A percentile compares a stretch with the other conserved stretches of the same genome.
Conservation (phyloP, 2,888 invertebrate species). For the Tuberolachnus salignus region DNA sequence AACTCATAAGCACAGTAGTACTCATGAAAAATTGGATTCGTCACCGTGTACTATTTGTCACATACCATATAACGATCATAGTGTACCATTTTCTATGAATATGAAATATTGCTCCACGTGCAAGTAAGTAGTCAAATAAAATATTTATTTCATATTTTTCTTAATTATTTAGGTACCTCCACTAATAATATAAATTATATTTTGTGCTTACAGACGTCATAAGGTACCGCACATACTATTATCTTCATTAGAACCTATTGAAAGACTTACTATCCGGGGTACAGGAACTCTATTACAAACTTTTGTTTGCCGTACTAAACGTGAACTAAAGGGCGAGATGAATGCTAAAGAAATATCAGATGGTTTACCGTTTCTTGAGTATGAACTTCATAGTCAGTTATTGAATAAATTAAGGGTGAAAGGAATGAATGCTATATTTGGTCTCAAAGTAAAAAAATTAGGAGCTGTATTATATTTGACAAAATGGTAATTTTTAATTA, state of each 20-base stretch:
- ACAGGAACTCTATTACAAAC: constrained; percentile 74
- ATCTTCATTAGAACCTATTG: constrained; percentile 86
- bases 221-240: constrained; percentile 86
- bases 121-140: constrained; percentile 64
- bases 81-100: constrained; percentile 76
- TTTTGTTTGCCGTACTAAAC: constrained; percentile 78
- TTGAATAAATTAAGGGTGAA: constrained; percentile 89
- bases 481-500: constrained; percentile 1
- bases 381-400: constrained; percentile 89
- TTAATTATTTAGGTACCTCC: not conserved
- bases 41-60: constrained; percentile 72
- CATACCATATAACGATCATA: constrained; percentile 79
- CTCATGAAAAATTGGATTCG: constrained; percentile 60
- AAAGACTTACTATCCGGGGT: constrained; percentile 75
- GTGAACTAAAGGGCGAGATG: constrained; percentile 80
- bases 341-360: constrained; percentile 94
- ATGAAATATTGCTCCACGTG: constrained; percentile 76
- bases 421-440: constrained; percentile 94
- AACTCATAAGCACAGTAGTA: constrained; percentile 46
- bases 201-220: constrained; percentile 23
- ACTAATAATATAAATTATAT: constrained; percentile 25
- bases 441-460: constrained; percentile 71
- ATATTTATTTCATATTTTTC: constrained; percentile 4
- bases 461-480: not conserved
- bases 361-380: constrained; percentile 92